Conservation (phyloP, 2,797 vertebrate species). For the Austrolebias charrua region DNA sequence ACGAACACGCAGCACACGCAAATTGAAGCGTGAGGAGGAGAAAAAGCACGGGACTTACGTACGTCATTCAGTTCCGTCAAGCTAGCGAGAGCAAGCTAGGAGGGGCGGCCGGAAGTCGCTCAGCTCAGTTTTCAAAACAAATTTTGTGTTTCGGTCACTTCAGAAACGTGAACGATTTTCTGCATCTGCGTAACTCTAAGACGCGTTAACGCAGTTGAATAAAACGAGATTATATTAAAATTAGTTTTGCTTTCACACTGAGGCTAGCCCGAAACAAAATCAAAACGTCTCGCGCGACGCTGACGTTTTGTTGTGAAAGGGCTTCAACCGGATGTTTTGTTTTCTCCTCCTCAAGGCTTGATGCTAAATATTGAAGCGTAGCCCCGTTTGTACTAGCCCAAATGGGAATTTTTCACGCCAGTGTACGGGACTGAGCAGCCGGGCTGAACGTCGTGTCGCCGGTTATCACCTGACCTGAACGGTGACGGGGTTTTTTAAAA, state of each 20-base stretch:
- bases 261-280: not conserved
- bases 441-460: slow-evolving; percentile 35
- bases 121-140: slow-evolving; percentile 17
- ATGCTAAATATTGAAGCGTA: slow-evolving; percentile 51
- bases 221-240: rapidly evolving
- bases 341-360: not conserved
- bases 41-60: slow-evolving; percentile 55
- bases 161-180: rapidly evolving
- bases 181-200: rapidly evolving
- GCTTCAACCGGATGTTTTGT: slow-evolving; percentile 5
- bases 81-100: not conserved
- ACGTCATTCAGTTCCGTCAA: slow-evolving; percentile 59
- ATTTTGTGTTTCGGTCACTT: rapidly evolving
- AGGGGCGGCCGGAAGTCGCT: not conserved
- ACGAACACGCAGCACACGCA: slow-evolving; percentile 78
- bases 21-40: slow-evolving; percentile 71
- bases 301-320: slow-evolving; percentile 42
- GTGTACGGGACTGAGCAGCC: slow-evolving; percentile 48
- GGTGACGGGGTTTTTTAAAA: slow-evolving; percentile 20
- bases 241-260: rapidly evolving
- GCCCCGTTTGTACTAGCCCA: slow-evolving; percentile 69
- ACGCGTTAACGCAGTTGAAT: rapidly evolving
- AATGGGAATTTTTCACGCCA: slow-evolving; percentile 67
- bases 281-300: rapidly evolving
- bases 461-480: slow-evolving; percentile 7